A percentile compares a stretch with the other conserved stretches of the same genome.
phyloP scores from a whole-genome alignment of 2,113 vertebrate genomes.

The Oceanites oceanicus region DNA sequence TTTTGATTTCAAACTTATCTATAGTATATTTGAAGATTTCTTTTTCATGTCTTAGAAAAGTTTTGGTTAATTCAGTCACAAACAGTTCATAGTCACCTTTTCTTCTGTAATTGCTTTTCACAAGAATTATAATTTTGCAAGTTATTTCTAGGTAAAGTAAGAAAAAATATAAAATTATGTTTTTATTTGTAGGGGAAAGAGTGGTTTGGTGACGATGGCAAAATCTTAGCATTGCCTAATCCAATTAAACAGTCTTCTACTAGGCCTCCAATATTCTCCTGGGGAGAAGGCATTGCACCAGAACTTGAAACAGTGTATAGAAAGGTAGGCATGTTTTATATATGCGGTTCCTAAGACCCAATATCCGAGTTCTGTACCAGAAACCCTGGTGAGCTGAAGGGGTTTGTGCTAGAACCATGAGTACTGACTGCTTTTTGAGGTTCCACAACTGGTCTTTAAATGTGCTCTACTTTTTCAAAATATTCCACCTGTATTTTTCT shows the following conservation, averaged over 20 bases:
- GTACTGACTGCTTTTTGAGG: background rate
- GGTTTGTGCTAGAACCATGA: background rate
- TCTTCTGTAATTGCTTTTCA: background rate
- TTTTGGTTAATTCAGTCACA: background rate
- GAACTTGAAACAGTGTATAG: conserved; percentile 84
- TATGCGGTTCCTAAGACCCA: background rate
- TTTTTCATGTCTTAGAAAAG: background rate
- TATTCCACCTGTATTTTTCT: background rate
- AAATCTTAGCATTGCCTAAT: conserved; percentile 87
- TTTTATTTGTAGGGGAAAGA: conserved; percentile 77
- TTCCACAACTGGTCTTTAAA: background rate
- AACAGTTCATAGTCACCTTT: background rate
- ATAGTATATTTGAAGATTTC: background rate
- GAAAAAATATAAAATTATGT: background rate
- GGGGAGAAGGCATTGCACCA: conserved; percentile 76
- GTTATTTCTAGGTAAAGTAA: background rate
- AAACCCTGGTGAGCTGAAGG: background rate
- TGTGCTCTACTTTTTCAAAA: background rate
- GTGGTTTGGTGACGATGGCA: conserved; percentile 96
- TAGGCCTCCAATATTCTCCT: conserved; percentile 79
- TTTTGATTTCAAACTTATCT: background rate
- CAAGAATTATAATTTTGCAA: background rate
- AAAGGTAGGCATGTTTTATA: conserved; percentile 77
- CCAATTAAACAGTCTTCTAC: conserved; percentile 87
- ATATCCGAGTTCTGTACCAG: background rate